These are phyloP conservation scores for Tolmerus cingulatus DNA, from an alignment of 2,888 invertebrate species.

Conservation along the genomic window DNA sequence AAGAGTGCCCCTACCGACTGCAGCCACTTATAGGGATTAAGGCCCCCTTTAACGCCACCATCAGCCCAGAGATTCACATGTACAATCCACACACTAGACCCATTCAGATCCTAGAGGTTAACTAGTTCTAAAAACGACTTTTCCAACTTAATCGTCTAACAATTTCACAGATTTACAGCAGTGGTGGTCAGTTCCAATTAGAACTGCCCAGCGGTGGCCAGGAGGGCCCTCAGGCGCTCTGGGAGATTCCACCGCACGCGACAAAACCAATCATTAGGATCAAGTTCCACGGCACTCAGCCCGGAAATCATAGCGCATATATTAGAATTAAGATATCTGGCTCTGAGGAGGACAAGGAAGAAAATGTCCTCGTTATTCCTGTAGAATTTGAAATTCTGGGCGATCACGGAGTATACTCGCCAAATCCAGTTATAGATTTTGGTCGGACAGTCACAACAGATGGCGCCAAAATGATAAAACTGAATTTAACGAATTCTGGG, in stretches of 20 bases:
- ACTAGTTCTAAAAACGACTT: neutral
- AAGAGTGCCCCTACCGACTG: slow-evolving; percentile 89
- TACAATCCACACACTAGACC: slow-evolving; percentile 92
- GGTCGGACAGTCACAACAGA: slow-evolving; percentile 79
- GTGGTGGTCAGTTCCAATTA: slow-evolving; percentile 88
- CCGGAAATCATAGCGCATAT: slow-evolving; percentile 85
- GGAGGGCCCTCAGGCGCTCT: slow-evolving; percentile 82
- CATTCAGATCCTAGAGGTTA: slow-evolving; percentile 82
- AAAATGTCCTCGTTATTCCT: slow-evolving; percentile 74
- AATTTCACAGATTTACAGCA: slow-evolving; percentile 74
- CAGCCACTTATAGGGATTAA: slow-evolving; percentile 89
- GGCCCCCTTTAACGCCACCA: slow-evolving; percentile 90
- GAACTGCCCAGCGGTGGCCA: slow-evolving; percentile 80
- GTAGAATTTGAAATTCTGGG: slow-evolving; percentile 82
- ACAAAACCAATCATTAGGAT: slow-evolving; percentile 88
- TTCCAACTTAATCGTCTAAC: neutral
- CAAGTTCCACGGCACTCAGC: slow-evolving; percentile 77
- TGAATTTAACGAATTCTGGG: slow-evolving; percentile 56
- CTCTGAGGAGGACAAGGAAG: slow-evolving; percentile 47
- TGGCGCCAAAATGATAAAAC: slow-evolving; percentile 67
- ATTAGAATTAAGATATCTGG: slow-evolving; percentile 68
- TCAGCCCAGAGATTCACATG: slow-evolving; percentile 87
- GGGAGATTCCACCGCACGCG: slow-evolving; percentile 91
- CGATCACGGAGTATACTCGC: slow-evolving; percentile 77
- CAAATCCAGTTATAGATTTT: slow-evolving; percentile 81